A percentile compares a stretch with the other conserved stretches of the same genome.
Evolutionary conservation across 2,888 invertebrate species (phyloP).

Genomic region (Entomobrya multifasciata): DNA sequence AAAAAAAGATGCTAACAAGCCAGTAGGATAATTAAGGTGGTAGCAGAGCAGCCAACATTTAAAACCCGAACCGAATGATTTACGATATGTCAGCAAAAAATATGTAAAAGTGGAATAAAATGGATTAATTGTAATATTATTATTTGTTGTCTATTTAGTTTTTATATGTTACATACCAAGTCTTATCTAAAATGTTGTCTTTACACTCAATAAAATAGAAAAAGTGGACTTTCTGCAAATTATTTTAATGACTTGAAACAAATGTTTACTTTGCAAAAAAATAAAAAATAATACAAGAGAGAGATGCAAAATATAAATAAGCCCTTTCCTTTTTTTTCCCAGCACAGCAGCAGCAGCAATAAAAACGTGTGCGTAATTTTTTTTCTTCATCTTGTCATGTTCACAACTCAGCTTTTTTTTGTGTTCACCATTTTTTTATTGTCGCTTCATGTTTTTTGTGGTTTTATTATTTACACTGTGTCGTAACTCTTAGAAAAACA

Average conservation of each 20-base stretch:
- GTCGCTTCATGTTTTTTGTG: constrained; percentile 44
- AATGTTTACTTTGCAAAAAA: constrained; percentile 26
- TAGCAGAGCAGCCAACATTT: not conserved
- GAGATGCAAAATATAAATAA: not conserved
- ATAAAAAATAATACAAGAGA: not conserved
- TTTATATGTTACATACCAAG: constrained; percentile 21
- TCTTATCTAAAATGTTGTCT: constrained; percentile 41
- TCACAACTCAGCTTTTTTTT: constrained; percentile 40
- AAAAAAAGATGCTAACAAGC: not conserved
- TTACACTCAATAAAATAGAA: constrained; percentile 40
- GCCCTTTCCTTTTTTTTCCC: too few relatives aligned
- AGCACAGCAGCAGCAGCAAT: too few relatives aligned
- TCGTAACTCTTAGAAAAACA: too few relatives aligned
- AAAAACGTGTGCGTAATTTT: constrained; percentile 7
- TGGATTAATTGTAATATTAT: not conserved
- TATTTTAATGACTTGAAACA: constrained; percentile 25
- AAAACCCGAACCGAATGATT: constrained; percentile 12
- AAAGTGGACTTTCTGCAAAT: constrained; percentile 34
- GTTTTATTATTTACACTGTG: constrained; percentile 57
- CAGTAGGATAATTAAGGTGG: not conserved
- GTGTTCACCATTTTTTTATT: constrained; percentile 48
- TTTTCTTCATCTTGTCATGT: not conserved
- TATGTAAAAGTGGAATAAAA: too few relatives aligned
- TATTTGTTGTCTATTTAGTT: too few relatives aligned
- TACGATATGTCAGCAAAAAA: constrained; percentile 6